Conservation (phyloP, 2,888 invertebrate genomes). For the Nasonia oneida region DNA sequence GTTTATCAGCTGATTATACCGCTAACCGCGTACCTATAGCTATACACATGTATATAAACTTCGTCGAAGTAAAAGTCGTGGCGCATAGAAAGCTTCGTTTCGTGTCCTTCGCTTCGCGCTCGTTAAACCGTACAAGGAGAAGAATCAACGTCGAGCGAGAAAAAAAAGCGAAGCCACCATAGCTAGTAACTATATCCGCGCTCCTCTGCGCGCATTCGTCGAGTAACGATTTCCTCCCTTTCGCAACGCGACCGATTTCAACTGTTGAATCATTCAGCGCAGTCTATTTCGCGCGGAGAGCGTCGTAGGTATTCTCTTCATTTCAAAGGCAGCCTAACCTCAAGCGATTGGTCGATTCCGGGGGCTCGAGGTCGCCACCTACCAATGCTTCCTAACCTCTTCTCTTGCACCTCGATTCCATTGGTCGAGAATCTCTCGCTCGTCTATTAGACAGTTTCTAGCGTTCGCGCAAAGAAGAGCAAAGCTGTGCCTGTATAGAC, state of each 20-base stretch:
- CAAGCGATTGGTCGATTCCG: not conserved
- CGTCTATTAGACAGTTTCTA: not conserved
- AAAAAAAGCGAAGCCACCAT: not conserved
- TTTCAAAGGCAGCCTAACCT: not conserved
- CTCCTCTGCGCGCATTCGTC: not conserved
- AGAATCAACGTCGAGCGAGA: too few species aligned
- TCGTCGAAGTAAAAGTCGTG: too few species aligned
- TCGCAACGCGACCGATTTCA: not conserved
- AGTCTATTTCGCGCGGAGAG: not conserved
- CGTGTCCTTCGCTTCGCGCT: too few species aligned
- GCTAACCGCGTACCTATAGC: too few species aligned
- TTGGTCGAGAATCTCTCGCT: not conserved
- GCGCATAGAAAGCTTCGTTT: too few species aligned
- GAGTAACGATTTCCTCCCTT: slow-evolving; percentile 14
- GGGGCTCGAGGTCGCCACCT: slow-evolving; percentile 12
- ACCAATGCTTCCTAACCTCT: not conserved
- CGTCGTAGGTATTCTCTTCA: not conserved
- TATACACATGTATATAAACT: too few species aligned
- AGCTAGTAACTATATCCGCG: not conserved
- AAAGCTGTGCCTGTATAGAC: not conserved
- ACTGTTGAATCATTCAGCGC: slow-evolving; percentile 16
- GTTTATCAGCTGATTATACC: too few species aligned
- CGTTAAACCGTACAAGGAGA: too few species aligned
- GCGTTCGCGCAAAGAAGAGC: not conserved
- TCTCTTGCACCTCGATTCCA: not conserved